A percentile compares a stretch with the other conserved stretches of the same genome.
Evolutionary conservation across 2,888 invertebrate genomes (phyloP).

Genomic region (Papilio demoleus): DNA sequence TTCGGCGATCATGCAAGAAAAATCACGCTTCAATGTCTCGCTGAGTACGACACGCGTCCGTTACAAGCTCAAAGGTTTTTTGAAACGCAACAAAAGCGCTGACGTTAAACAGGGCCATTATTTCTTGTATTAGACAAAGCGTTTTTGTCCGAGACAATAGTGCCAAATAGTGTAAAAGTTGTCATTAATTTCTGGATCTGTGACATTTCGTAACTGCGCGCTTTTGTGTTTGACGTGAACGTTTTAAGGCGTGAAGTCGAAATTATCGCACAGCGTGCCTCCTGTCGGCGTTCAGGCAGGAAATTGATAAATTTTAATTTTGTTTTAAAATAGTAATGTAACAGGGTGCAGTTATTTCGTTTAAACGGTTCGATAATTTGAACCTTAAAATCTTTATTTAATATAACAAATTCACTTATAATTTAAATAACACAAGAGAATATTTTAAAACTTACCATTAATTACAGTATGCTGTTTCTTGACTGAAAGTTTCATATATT

Average conservation of each 20-base stretch:
- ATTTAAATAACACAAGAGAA: no score
- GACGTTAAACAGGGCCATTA: slow-evolving; percentile 82
- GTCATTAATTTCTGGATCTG: slow-evolving; percentile 79
- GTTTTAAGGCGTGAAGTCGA: slow-evolving; percentile 67
- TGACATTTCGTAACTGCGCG: slow-evolving; percentile 78
- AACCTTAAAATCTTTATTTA: neutral
- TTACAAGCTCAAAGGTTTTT: slow-evolving; percentile 68
- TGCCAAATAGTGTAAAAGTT: slow-evolving; percentile 74
- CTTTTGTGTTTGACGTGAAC: slow-evolving; percentile 64
- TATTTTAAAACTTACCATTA: no score
- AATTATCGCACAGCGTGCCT: slow-evolving; percentile 74
- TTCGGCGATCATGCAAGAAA: slow-evolving; percentile 72
- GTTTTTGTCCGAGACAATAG: slow-evolving; percentile 76
- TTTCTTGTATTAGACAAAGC: slow-evolving; percentile 77
- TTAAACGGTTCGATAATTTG: neutral
- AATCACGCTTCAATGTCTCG: slow-evolving; percentile 69
- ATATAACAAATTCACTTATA: no score
- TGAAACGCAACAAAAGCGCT: slow-evolving; percentile 72
- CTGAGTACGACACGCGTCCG: slow-evolving; percentile 74
- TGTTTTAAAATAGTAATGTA: slow-evolving; percentile 38
- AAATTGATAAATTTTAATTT: slow-evolving; percentile 45
- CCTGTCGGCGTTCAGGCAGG: slow-evolving; percentile 49
- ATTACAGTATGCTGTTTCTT: no score
- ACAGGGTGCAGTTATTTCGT: slow-evolving; percentile 38
- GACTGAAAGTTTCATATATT: no score